Evolutionary conservation across 2,888 invertebrate genomes (phyloP), one percentile per base, ranked within the genome.

Genomic region (Osedax frankpressi): DNA sequence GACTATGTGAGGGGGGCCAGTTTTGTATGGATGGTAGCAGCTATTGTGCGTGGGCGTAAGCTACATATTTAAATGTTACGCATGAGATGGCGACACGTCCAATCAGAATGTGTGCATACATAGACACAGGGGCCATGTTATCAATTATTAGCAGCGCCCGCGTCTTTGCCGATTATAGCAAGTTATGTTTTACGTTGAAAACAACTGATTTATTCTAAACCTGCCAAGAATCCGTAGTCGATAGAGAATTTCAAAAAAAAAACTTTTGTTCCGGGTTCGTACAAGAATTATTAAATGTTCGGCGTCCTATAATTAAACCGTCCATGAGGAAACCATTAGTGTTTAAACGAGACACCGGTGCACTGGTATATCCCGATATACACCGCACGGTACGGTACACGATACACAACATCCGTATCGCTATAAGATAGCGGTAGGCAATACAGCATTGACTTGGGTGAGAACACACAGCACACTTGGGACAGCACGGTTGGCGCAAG

Each of bases 1-100:
- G 6, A 6, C 62, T 1, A 6, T 62, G 62, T 62, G 26, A 62
- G 62, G 62, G 1, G 62, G 24, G 6, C 63, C 6, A 62, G 63
- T 11, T 62, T 3, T 62, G 63, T 62, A 62, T 62, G 63, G 2
- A 62, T 3, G 63, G 11, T 11, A 62, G 0, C 0, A 62, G 3
- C 63, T 62, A 0, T 62, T 62, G 14, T 62, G 63, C 6, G 14
- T 1, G 63, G 6, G 6, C 63, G 14, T 11, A 1, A 62, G 63
- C 63, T 62, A 62, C 62, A 2, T 62, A 62, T 2, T 62, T 62
- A 62, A 62, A 62, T 62, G 62, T 62, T 62, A 62, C 11, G 62
- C 11, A 62, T 2, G 0, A 62, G 62, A 62, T 62, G 62, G 62
- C 62, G 62, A 2, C 11, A 62, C 62, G 62, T 62, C 62, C 62